These are phyloP conservation scores for Dryobota labecula DNA, from an alignment of 2,888 invertebrate species.

Conservation along the genomic window DNA sequence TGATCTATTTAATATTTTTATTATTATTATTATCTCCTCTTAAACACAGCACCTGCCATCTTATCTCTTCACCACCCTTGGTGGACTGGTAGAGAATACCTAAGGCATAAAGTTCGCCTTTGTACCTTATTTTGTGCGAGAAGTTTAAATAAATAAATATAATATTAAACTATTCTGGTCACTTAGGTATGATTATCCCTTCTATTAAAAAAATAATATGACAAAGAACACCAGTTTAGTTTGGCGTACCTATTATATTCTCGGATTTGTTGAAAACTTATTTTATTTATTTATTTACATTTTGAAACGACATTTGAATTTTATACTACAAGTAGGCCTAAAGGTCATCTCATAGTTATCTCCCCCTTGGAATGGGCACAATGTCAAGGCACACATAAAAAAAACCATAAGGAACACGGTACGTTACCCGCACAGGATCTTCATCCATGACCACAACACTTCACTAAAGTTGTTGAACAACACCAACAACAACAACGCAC, in stretches of 20 bases:
- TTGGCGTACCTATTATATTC: background rate
- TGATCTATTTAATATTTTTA: too few relatives aligned
- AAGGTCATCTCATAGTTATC: background rate
- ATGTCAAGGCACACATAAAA: background rate
- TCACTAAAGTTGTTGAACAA: constrained; percentile 33
- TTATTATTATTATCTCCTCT: too few relatives aligned
- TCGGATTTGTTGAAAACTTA: background rate
- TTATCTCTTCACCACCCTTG: too few relatives aligned
- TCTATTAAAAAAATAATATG: background rate
- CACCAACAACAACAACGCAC: constrained; percentile 24
- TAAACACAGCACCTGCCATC: too few relatives aligned
- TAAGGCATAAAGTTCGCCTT: too few relatives aligned
- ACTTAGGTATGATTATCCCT: background rate
- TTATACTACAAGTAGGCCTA: background rate
- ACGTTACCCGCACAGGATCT: constrained; percentile 68
- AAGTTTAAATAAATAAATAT: too few relatives aligned
- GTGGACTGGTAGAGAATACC: too few relatives aligned
- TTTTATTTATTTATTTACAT: background rate
- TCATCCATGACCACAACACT: constrained; percentile 66
- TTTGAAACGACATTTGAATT: background rate
- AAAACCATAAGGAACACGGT: background rate
- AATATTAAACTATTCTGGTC: background rate
- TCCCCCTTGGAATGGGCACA: background rate
- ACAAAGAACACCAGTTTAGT: background rate
- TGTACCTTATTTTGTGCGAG: too few relatives aligned